phyloP scores from a whole-genome alignment of 2,797 vertebrate genomes.

The Lithobates pipiens region DNA sequence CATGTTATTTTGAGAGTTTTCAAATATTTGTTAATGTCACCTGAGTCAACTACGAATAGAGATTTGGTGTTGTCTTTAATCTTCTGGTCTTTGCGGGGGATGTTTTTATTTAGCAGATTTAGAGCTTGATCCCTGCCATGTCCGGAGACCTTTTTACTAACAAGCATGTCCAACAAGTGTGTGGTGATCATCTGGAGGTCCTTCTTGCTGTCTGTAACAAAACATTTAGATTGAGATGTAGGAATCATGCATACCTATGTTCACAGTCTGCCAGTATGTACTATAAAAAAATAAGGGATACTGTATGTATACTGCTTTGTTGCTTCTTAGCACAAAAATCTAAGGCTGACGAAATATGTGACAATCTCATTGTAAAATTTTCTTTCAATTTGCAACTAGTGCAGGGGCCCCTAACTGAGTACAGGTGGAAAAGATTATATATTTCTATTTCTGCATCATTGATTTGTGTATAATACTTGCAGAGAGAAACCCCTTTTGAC shows the following conservation, averaged over 20 bases:
- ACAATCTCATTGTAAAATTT: too few relatives aligned
- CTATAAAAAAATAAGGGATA: too few relatives aligned
- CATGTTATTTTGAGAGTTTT: not conserved
- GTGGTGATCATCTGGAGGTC: constrained; percentile 88
- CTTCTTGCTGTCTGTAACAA: constrained; percentile 83
- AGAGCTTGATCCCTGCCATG: constrained; percentile 93
- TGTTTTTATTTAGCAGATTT: constrained; percentile 92
- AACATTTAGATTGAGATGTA: not conserved
- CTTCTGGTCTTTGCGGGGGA: constrained; percentile 85
- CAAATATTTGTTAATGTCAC: constrained; percentile 72
- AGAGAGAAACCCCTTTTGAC: too few relatives aligned
- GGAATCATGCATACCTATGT: not conserved
- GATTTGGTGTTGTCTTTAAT: constrained; percentile 81
- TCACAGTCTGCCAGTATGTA: not conserved
- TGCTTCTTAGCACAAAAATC: too few relatives aligned
- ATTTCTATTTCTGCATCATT: too few relatives aligned
- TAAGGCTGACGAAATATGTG: too few relatives aligned
- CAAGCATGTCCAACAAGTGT: constrained; percentile 89
- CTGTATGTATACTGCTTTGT: too few relatives aligned
- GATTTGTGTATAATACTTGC: too few relatives aligned
- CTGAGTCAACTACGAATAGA: constrained; percentile 90
- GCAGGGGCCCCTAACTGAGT: too few relatives aligned
- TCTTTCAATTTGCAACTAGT: too few relatives aligned
- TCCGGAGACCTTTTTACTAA: constrained; percentile 89
- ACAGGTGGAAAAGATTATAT: too few relatives aligned